Conservation (phyloP, 2,113 vertebrate genomes). For the Nannobrachium achirus region DNA sequence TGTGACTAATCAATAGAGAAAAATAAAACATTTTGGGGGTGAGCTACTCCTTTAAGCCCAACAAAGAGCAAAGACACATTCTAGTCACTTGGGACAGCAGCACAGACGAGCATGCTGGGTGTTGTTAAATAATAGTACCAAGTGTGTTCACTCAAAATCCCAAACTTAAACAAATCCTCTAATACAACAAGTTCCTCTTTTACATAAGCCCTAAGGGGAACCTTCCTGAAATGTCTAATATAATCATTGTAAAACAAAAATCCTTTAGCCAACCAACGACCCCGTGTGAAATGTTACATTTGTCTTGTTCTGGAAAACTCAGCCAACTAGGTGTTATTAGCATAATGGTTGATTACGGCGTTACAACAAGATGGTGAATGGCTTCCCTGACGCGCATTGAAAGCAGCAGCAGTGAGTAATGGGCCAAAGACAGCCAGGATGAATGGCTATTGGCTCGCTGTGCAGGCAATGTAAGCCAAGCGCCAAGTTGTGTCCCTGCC, state of each 20-base stretch:
- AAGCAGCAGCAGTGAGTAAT: not conserved
- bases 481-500: not conserved
- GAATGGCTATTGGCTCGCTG: not conserved
- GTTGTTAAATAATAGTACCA: no score
- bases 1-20: no score
- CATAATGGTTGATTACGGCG: slow-evolving; percentile 41
- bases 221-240: not conserved
- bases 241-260: not conserved
- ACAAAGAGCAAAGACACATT: no score
- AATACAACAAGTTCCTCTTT: not conserved
- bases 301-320: slow-evolving; percentile 29
- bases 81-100: no score
- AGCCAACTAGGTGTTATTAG: slow-evolving; percentile 39
- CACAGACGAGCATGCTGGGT: no score
- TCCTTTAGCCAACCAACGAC: not conserved
- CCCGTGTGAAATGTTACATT: not conserved
- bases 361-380: not conserved
- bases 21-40: no score
- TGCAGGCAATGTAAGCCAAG: slow-evolving; percentile 1
- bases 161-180: not conserved
- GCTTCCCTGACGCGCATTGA: not conserved
- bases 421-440: slow-evolving; percentile 1
- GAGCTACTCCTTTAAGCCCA: no score
- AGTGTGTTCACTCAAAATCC: no score
- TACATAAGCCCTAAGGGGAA: not conserved